phyloP scores from a whole-genome alignment of 2,888 invertebrate species.

The Strigamia transsilvanica region DNA sequence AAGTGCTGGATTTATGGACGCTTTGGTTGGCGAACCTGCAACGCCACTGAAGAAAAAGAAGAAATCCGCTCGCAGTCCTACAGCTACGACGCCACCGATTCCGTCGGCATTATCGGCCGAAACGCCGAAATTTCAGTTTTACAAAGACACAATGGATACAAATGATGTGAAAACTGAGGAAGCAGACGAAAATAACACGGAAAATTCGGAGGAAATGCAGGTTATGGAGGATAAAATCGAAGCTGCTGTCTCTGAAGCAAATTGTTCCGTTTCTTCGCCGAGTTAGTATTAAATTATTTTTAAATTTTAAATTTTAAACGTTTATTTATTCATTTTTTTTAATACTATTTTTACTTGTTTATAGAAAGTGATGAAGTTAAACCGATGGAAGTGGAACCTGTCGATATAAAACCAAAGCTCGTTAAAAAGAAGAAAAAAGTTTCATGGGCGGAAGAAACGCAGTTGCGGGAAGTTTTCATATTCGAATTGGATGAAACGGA shows the following conservation, averaged over 20 bases:
- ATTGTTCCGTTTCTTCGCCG: neutral
- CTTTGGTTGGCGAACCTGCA: constrained; percentile 78
- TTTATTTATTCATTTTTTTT: neutral
- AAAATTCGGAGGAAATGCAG: constrained; percentile 35
- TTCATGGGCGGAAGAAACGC: constrained; percentile 81
- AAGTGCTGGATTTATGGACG: constrained; percentile 94
- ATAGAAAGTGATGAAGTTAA: neutral
- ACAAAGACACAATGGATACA: constrained; percentile 87
- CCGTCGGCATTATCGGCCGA: constrained; percentile 64
- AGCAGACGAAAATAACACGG: constrained; percentile 63
- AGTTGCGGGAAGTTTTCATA: constrained; percentile 82
- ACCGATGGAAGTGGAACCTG: neutral
- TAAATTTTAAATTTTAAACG: neutral
- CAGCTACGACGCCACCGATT: constrained; percentile 71
- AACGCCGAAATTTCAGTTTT: constrained; percentile 70
- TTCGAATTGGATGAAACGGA: constrained; percentile 97
- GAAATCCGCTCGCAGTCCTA: constrained; percentile 57
- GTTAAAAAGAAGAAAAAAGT: constrained; percentile 74
- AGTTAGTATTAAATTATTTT: constrained; percentile 1
- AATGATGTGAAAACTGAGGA: constrained; percentile 68
- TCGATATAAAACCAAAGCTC: constrained; percentile 33
- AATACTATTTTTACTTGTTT: neutral
- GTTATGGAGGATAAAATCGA: constrained; percentile 53
- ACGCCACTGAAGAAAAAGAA: constrained; percentile 71
- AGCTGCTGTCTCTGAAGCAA: neutral